These are phyloP conservation scores for Platysteira castanea DNA, from an alignment of 2,113 vertebrate species.

Conservation along the genomic window DNA sequence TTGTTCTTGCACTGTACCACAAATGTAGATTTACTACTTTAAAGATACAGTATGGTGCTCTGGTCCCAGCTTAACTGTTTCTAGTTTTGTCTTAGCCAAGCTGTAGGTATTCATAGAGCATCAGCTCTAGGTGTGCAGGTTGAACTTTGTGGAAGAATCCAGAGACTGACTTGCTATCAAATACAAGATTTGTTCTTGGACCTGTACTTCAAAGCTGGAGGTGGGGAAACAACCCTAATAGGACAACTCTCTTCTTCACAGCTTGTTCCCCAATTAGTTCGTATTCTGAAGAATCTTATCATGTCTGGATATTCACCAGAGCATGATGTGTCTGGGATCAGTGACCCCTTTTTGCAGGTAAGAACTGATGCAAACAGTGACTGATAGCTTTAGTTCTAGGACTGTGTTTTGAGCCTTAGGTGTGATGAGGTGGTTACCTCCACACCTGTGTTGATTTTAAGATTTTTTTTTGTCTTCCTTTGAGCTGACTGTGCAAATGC, in stretches of 20 bases:
- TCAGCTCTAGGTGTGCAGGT: not conserved
- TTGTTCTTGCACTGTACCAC: not conserved
- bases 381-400: not conserved
- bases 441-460: not conserved
- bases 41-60: not conserved
- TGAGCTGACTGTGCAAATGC: not conserved
- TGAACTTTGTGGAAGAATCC: not conserved
- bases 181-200: not conserved
- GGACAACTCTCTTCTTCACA: conserved; percentile 71
- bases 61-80: not conserved
- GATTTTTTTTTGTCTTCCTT: not conserved
- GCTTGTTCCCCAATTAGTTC: conserved; percentile 98
- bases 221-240: not conserved
- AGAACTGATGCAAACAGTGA: conserved; percentile 22
- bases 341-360: conserved; percentile 98
- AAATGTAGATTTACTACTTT: not conserved
- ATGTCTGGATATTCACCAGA: conserved; percentile 99
- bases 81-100: not conserved
- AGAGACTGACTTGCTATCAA: not conserved
- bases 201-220: not conserved
- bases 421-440: not conserved
- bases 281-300: conserved; percentile 99
- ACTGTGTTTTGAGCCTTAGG: not conserved
- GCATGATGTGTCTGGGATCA: conserved; percentile 98
- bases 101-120: not conserved